phyloP scores from a whole-genome alignment of 2,888 invertebrate species.

The Aspidapion aeneum region DNA sequence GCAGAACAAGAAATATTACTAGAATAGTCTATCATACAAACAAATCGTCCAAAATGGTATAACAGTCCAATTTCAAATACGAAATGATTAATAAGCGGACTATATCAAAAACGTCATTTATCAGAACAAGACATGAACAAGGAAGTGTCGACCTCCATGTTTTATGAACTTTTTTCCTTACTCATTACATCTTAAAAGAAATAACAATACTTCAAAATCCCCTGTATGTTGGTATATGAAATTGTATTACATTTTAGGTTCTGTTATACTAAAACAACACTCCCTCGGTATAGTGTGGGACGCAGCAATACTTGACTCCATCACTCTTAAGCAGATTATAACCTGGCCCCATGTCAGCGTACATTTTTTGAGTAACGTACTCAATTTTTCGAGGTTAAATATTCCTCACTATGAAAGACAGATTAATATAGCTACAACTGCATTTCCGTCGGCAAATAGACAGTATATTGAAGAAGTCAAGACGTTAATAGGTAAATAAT shows the following conservation, averaged over 20 bases:
- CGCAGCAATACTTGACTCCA: conserved; percentile 8
- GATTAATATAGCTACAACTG: conserved; percentile 22
- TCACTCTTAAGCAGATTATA: conserved; percentile 25
- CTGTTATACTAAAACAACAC: conserved; percentile 29
- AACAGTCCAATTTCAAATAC: too few relatives aligned
- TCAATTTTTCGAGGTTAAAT: conserved; percentile 27
- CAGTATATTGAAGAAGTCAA: conserved; percentile 27
- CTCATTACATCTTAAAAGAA: too few relatives aligned
- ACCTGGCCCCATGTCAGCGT: conserved; percentile 32
- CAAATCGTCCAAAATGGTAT: too few relatives aligned
- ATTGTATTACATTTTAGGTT: too few relatives aligned
- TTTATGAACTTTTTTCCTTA: too few relatives aligned
- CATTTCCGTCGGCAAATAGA: conserved; percentile 14
- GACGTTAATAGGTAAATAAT: conserved; percentile 19
- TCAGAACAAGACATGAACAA: too few relatives aligned
- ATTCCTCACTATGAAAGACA: conserved; percentile 25
- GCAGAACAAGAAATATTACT: too few relatives aligned
- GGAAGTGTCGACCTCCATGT: too few relatives aligned
- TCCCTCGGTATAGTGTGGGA: conserved; percentile 20
- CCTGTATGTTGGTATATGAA: too few relatives aligned
- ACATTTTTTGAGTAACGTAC: conserved; percentile 26
- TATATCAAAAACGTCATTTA: background rate
- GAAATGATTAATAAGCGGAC: background rate
- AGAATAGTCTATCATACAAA: too few relatives aligned
- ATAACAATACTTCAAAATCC: too few relatives aligned